Conservation (phyloP, 1,140 invertebrate species). For the Tribolium castaneum region DNA sequence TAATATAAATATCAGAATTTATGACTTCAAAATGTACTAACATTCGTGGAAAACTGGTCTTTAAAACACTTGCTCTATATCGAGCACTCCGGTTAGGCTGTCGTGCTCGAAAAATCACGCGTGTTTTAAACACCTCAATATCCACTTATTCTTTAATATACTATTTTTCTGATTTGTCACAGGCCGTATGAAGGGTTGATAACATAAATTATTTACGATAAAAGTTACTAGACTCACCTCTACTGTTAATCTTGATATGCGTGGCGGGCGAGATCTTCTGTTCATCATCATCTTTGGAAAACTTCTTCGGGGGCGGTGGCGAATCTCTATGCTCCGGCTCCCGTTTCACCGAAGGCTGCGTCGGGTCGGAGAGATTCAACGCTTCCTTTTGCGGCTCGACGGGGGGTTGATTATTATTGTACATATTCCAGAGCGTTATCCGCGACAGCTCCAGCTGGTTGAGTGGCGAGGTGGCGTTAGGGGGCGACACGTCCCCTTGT, state of each 20-base stretch:
- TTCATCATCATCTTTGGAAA: conserved; percentile 64
- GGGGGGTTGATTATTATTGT: conserved; percentile 72
- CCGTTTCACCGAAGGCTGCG: conserved; percentile 68
- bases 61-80: too few relatives aligned
- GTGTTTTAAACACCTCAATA: too few relatives aligned
- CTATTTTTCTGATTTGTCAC: too few relatives aligned
- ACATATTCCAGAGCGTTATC: conserved; percentile 84
- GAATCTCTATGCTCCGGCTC: conserved; percentile 70
- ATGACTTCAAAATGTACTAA: too few relatives aligned
- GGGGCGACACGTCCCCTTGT: conserved; percentile 70
- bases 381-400: conserved; percentile 72
- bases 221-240: too few relatives aligned
- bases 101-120: too few relatives aligned
- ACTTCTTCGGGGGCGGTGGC: conserved; percentile 72
- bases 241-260: conserved; percentile 89
- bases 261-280: conserved; percentile 69
- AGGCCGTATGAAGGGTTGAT: too few relatives aligned
- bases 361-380: conserved; percentile 70
- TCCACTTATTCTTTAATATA: too few relatives aligned
- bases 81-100: too few relatives aligned
- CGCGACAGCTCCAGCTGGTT: conserved; percentile 79
- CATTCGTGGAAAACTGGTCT: too few relatives aligned
- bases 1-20: too few relatives aligned
- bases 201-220: too few relatives aligned
- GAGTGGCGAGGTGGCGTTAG: conserved; percentile 68